Evolutionary conservation across 2,113 vertebrate species (phyloP), one percentile per base, ranked within the genome.

Genomic region (Scatophagus argus): DNA sequence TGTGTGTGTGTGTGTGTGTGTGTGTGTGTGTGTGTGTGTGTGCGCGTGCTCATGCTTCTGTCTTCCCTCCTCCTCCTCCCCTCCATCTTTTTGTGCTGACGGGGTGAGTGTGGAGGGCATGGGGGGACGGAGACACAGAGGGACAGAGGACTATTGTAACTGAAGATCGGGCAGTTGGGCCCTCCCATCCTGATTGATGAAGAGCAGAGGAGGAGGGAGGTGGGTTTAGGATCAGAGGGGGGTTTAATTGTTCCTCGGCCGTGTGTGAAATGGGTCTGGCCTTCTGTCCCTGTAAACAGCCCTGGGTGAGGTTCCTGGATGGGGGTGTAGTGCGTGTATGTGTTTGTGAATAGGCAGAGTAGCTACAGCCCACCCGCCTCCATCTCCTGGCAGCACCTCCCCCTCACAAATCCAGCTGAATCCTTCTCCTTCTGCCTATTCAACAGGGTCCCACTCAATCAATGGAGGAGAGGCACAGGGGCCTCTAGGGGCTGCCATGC

Each of bases 111-210:
- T 83, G 79, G 86, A 90, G 85, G 93, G 76, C 90, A 88, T 63
- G 86, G 85, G 89, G 59, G 84, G 91, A 84, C 82, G 61, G 82
- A 93, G 87, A 87, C 74, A 82, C 89, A 89, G 84, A 85, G 85
- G 77, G 85, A 94, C 90, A 95, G 92, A 94, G 89, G 86, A 67
- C 89, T 88, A 93, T 95, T 94, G 95, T 94, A 79, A 86, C 79
- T 85, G 77, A 78, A 86, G 91, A 84, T 87, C 16, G 29, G 92
- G 92, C 91, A 86, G 90, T 91, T 92, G 81, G 85, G 67, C 76
- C 88, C 92, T 88, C 88, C 81, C 79, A 43, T 52, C 93, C 88
- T 92, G 77, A 82, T 89, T 88, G 86, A 92, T 88, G 82, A 86
- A 84, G 88, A 87, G 73, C 70, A 74, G 76, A 70, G 70, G 77